These are phyloP conservation scores for Neodiprion lecontei DNA, from an alignment of 1,140 invertebrate genomes.

Conservation along the genomic window DNA sequence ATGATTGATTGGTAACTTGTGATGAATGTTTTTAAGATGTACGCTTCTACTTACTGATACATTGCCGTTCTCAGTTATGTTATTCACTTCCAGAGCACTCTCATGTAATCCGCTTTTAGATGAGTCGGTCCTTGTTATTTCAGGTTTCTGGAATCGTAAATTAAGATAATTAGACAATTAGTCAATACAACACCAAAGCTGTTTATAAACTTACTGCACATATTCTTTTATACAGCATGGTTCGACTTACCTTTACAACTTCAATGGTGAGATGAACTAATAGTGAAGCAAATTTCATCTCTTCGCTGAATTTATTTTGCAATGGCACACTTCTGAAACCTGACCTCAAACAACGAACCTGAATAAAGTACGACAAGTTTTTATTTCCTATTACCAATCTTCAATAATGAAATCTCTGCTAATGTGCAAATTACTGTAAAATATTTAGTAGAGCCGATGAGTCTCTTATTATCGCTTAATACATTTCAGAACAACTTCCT, in stretches of 20 bases:
- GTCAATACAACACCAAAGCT: no score
- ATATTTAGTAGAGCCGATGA: not conserved
- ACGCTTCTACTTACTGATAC: no score
- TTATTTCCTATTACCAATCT: not conserved
- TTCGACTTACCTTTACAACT: constrained; percentile 55
- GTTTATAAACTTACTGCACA: no score
- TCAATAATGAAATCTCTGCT: not conserved
- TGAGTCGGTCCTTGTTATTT: no score
- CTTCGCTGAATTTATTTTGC: constrained; percentile 86
- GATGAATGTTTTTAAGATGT: no score
- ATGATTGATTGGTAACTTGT: no score
- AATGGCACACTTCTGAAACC: constrained; percentile 88
- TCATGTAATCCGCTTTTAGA: no score
- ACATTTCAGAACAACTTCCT: not conserved
- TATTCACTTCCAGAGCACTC: no score
- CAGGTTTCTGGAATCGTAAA: no score
- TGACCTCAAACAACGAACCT: constrained; percentile 68
- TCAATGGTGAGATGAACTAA: constrained; percentile 77
- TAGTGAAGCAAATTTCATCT: constrained; percentile 85
- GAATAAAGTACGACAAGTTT: constrained; percentile 28
- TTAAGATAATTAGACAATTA: no score
- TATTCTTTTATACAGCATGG: not conserved
- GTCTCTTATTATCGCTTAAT: not conserved
- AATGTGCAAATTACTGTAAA: not conserved
- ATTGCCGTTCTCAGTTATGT: no score